A percentile compares a stretch with the other conserved stretches of the same genome.
phyloP scores from a whole-genome alignment of 2,113 vertebrate species.

The Pyxicephalus adspersus region DNA sequence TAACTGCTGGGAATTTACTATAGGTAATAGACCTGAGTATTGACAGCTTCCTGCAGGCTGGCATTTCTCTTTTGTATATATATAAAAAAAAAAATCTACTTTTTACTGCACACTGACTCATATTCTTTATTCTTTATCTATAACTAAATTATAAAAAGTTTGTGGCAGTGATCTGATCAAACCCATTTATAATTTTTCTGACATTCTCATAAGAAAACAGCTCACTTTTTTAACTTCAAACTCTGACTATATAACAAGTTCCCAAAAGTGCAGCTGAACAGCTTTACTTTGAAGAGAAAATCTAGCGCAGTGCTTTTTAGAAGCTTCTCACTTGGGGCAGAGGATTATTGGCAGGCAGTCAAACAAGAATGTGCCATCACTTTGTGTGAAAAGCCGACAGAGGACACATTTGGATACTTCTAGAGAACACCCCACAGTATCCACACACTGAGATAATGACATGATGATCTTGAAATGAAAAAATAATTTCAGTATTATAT shows the following conservation, averaged over 20 bases:
- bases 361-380: not conserved
- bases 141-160: not conserved
- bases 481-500: not conserved
- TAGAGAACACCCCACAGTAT: not conserved
- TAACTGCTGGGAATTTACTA: too few relatives aligned
- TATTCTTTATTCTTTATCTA: not conserved
- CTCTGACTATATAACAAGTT: not conserved
- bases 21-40: too few relatives aligned
- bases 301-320: not conserved
- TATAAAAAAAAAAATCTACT: not conserved
- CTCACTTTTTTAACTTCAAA: not conserved
- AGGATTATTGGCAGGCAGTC: slow-evolving; percentile 17
- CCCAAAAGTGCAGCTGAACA: not conserved
- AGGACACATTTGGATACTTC: slow-evolving; percentile 21
- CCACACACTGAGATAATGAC: slow-evolving; percentile 15
- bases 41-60: too few relatives aligned
- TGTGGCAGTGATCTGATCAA: slow-evolving; percentile 4
- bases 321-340: slow-evolving; percentile 24
- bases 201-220: not conserved
- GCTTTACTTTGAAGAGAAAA: slow-evolving; percentile 13
- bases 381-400: not conserved
- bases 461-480: slow-evolving; percentile 1
- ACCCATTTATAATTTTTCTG: not conserved
- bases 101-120: not conserved
- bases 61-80: too few relatives aligned